Base-by-base conservation (phyloP, 64 coral and sea anemone genomes). In the Montipora efflorescens region DNA sequence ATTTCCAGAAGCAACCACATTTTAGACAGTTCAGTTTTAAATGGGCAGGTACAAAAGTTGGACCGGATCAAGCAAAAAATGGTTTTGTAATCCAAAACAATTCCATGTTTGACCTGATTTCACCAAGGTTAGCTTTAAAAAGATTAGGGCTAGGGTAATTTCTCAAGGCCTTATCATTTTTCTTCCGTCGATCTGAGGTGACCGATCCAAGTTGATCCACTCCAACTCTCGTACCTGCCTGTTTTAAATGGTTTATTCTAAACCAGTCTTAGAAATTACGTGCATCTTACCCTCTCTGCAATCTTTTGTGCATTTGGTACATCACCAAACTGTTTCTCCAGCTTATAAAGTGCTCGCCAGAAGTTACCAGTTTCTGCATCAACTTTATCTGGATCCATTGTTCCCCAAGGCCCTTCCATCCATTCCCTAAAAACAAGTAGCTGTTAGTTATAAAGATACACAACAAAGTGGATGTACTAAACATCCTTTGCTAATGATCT, bases 351-450 rank as follows among this genome's bases (percentile, higher is more conserved):
- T 13, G 90, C 79, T 49, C 98, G 90, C 98, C 98, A 99, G 87
- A 94, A 99, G 86, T 99, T 99, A 10, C 98, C 98, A 51, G 94
- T 95, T 85, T 99, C 98, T 16, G 72, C 90, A 72, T 99, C 98
- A 59, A 99, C 95, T 76, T 94, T 96, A 68, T 99, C 98, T n/a
- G 98, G 98, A 61, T 99, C 95, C 59, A 94, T 91, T 36, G 89
- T 92, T 52, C 98, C 98, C 98, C 98, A 99, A 3, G 98, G 95
- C 2, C 98, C 98, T 87, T 99, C 98, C 98, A 99, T 99, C 98
- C 98, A 99, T 11, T 98, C 97, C 77, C 97, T 98, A 62, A 3
- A 64, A 21, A 82, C 22, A 82, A 45, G 1, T 12, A 57, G 53
- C 0, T 8, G 11, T 57, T 57, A 57, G 11, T 8, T 57, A 57